These are phyloP conservation scores for Chiroxiphia lanceolata DNA, from an alignment of 2,797 vertebrate genomes.

Conservation along the genomic window DNA sequence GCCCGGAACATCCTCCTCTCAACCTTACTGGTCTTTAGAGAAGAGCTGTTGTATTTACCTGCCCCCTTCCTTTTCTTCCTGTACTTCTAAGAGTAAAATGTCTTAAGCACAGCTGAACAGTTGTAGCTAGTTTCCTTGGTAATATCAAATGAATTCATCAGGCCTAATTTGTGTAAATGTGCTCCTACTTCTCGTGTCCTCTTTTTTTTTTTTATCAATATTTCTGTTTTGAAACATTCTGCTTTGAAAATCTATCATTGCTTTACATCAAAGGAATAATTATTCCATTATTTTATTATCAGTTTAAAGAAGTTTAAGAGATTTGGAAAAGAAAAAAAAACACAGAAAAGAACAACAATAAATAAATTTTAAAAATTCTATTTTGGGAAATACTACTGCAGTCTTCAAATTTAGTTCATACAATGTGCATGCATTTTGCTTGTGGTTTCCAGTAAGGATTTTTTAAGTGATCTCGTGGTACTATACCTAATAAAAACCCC, in stretches of 20 bases:
- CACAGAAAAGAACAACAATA: background rate
- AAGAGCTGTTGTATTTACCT: background rate
- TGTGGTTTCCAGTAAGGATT: background rate
- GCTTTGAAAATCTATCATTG: background rate
- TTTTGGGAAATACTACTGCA: background rate
- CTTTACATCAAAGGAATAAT: background rate
- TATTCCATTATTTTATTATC: background rate
- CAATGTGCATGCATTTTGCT: background rate
- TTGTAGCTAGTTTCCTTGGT: background rate
- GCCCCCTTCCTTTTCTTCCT: background rate
- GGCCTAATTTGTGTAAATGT: background rate
- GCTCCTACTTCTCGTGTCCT: background rate
- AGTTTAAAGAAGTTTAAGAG: background rate
- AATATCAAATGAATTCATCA: background rate
- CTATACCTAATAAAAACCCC: accelerated
- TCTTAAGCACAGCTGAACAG: background rate
- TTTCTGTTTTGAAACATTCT: background rate
- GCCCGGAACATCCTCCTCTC: background rate
- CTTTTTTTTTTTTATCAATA: background rate
- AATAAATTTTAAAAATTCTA: background rate
- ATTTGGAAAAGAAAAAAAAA: background rate
- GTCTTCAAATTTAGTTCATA: background rate
- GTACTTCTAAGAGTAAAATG: background rate
- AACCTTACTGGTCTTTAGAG: background rate
- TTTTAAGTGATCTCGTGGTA: background rate